Evolutionary conservation across 1,140 invertebrate genomes (phyloP).

Genomic region (Bombus superbus): DNA sequence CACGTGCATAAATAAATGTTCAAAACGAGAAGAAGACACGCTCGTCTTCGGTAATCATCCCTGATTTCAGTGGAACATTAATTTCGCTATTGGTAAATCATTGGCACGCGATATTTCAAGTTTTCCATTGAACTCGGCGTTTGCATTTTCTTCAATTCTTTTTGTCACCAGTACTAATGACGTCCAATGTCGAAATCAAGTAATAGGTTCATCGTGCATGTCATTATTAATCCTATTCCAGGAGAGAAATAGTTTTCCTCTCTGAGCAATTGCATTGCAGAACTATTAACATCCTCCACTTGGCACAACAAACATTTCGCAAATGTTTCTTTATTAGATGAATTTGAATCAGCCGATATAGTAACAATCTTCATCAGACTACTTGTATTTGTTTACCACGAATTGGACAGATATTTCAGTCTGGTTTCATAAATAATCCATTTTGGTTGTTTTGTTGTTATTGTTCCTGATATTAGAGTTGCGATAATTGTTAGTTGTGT

Average conservation of each 20-base stretch:
- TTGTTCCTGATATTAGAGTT: not conserved
- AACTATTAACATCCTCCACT: not conserved
- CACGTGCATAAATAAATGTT: not conserved
- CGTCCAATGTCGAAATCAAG: constrained; percentile 11
- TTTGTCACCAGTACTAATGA: constrained; percentile 21
- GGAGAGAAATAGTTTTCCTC: not conserved
- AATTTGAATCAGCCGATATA: not conserved
- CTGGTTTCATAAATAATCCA: not conserved
- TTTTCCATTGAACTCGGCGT: constrained; percentile 21
- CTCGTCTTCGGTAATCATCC: constrained; percentile 12
- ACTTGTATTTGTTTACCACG: not conserved
- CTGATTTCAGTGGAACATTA: constrained; percentile 9
- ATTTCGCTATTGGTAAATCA: constrained; percentile 28
- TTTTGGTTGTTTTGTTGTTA: not conserved
- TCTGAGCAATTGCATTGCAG: not conserved
- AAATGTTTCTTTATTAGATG: not conserved
- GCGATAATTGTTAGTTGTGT: too few species aligned
- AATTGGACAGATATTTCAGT: not conserved
- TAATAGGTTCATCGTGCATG: not conserved
- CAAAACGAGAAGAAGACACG: not conserved
- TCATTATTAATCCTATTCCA: not conserved
- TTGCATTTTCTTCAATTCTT: constrained; percentile 3
- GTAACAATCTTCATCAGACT: not conserved
- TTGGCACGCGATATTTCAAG: constrained; percentile 11
- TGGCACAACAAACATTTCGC: not conserved